Evolutionary conservation across 2,797 vertebrate genomes (phyloP).

Genomic region (Tadarida brasiliensis): DNA sequence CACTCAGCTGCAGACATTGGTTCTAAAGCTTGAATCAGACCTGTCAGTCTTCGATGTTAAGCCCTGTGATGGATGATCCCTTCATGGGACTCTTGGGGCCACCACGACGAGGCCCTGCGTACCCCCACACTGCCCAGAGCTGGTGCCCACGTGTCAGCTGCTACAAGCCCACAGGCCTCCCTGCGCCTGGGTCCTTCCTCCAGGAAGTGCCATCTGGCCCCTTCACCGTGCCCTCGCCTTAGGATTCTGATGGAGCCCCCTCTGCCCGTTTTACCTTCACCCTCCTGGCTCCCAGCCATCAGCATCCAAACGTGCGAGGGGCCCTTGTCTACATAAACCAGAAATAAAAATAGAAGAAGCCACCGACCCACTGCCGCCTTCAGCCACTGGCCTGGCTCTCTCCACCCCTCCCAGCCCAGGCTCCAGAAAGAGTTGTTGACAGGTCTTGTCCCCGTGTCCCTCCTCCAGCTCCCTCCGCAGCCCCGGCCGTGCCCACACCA

Average conservation of each 20-base stretch:
- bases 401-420: no score
- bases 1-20: not conserved
- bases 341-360: not conserved
- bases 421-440: fast-evolving
- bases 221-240: fast-evolving
- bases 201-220: not conserved
- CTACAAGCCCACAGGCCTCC: not conserved
- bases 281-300: not conserved
- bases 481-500: not conserved
- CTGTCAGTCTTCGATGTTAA: not conserved
- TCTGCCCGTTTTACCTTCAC: not conserved
- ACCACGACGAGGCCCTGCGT: fast-evolving
- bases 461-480: not conserved
- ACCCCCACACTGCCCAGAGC: not conserved
- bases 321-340: not conserved
- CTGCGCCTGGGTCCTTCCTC: not conserved
- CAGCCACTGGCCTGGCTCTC: not conserved
- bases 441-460: not conserved
- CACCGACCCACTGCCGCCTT: not conserved
- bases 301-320: not conserved
- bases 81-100: not conserved
- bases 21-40: not conserved
- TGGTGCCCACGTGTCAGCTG: no score
- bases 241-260: not conserved
- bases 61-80: no score